Evolutionary conservation across 1,140 invertebrate genomes (phyloP).

Genomic region (Marisa cornuarietis): DNA sequence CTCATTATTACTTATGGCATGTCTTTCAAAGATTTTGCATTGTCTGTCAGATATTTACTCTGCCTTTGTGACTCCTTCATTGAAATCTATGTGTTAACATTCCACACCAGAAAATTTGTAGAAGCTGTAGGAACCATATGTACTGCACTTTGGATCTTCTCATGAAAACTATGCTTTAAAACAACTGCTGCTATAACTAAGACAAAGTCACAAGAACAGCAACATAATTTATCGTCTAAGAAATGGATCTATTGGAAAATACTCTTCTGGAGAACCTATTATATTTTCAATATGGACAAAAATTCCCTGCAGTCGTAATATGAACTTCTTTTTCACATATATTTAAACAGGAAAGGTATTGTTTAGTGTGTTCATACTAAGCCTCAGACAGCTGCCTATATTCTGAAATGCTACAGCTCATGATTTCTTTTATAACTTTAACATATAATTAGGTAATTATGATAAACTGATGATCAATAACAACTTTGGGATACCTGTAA

Average conservation of each 20-base stretch:
- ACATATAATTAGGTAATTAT: background rate
- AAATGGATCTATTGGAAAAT: background rate
- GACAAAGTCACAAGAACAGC: background rate
- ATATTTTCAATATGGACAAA: too few relatives aligned
- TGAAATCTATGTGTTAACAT: background rate
- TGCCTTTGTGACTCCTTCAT: background rate
- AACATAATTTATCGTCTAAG: background rate
- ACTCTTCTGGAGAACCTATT: background rate
- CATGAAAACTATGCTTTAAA: background rate
- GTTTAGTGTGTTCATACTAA: background rate
- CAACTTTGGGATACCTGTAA: conserved; percentile 63
- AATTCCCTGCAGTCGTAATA: too few relatives aligned
- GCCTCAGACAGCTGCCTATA: background rate
- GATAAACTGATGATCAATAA: too few relatives aligned
- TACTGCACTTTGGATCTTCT: background rate
- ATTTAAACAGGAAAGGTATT: background rate
- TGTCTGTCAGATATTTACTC: background rate
- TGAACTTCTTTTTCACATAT: background rate
- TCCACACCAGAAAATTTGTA: background rate
- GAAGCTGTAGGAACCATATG: too few relatives aligned
- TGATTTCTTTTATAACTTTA: too few relatives aligned
- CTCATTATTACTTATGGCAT: too few relatives aligned
- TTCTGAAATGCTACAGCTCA: too few relatives aligned
- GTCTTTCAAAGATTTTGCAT: background rate
- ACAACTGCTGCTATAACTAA: background rate